Evolutionary conservation across 2,113 vertebrate species (phyloP).

Genomic region (Calidris pygmaea): DNA sequence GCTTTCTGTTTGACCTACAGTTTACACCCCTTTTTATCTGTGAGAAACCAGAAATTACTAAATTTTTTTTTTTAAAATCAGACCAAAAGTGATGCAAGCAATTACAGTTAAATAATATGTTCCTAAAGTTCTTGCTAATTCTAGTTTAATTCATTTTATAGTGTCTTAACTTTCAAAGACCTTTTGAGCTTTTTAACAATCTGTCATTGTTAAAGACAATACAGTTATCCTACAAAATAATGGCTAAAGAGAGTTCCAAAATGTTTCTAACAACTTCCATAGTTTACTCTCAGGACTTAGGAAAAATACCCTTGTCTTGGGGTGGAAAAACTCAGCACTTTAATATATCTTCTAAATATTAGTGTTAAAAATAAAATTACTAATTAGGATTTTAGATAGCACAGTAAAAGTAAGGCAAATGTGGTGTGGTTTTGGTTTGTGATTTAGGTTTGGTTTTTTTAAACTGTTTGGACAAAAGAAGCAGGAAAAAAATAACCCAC

Average conservation of each 20-base stretch:
- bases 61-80: neutral
- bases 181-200: neutral
- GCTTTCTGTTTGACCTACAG: neutral
- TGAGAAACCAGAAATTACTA: neutral
- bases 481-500: neutral
- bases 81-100: neutral
- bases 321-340: neutral
- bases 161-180: neutral
- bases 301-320: neutral
- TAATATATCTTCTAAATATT: neutral
- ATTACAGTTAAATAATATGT: neutral
- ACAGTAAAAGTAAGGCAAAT: neutral
- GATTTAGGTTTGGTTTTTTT: neutral
- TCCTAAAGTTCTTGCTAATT: neutral
- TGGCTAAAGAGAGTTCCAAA: neutral
- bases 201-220: neutral
- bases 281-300: neutral
- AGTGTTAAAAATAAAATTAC: neutral
- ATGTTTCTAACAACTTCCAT: neutral
- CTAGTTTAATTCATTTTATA: neutral
- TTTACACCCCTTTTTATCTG: neutral
- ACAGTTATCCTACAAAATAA: neutral
- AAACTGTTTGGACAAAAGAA: neutral
- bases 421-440: neutral
- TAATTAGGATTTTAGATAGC: neutral